Percentiles rank a stretch among this genome's conserved stretches.
phyloP scores from a whole-genome alignment of 2,888 invertebrate genomes.

The Drosophila paracracens region DNA sequence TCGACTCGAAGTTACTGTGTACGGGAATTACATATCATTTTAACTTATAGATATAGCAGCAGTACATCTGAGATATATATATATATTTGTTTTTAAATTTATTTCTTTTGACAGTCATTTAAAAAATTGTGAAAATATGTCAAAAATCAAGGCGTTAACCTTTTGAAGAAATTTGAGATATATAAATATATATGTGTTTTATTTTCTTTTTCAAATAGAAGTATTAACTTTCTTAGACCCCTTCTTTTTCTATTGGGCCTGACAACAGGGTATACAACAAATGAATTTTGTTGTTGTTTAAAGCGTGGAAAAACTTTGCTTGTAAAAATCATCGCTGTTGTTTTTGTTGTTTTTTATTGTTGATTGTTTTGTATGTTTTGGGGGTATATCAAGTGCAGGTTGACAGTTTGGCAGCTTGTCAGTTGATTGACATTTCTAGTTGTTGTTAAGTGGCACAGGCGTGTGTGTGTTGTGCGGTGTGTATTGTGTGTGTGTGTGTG shows the following conservation, averaged over 20 bases:
- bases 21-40: neutral
- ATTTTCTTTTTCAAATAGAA: neutral
- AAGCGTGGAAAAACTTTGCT: conserved; percentile 53
- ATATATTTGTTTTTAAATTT: neutral
- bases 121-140: neutral
- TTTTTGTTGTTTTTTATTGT: conserved; percentile 27
- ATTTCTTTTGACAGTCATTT: neutral
- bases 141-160: neutral
- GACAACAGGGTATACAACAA: conserved; percentile 11
- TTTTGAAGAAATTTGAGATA: neutral
- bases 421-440: conserved; percentile 80
- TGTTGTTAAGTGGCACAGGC: conserved; percentile 76
- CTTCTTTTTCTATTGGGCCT: neutral
- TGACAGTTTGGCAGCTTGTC: conserved; percentile 75
- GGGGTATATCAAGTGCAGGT: conserved; percentile 64
- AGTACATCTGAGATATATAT: neutral
- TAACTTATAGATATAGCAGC: neutral
- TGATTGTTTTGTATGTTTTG: conserved; percentile 31
- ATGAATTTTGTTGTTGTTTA: conserved; percentile 35
- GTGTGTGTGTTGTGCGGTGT: conserved; percentile 7
- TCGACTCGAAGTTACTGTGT: conserved; percentile 8
- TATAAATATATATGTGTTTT: no score
- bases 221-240: neutral
- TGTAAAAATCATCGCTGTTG: conserved; percentile 18
- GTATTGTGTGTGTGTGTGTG: conserved; percentile 23